phyloP scores from a whole-genome alignment of 2,797 vertebrate genomes.

The Podargus strigoides region DNA sequence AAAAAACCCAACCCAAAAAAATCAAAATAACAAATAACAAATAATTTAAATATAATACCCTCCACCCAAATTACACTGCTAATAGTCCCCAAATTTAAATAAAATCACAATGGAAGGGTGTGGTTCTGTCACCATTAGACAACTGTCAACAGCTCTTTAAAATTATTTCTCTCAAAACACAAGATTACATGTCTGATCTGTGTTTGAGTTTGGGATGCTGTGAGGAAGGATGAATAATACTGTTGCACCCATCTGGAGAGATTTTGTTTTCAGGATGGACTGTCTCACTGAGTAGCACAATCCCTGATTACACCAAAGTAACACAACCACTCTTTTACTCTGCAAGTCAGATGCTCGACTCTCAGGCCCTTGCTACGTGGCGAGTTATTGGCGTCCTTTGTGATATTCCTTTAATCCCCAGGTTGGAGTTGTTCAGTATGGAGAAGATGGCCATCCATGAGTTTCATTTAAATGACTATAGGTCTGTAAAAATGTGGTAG shows the following conservation, averaged over 20 bases:
- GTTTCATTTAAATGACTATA: too few relatives aligned
- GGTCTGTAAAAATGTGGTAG: too few relatives aligned
- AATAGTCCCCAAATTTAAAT: background rate
- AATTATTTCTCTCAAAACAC: background rate
- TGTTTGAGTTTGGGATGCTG: background rate
- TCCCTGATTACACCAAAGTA: background rate
- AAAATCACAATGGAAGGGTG: background rate
- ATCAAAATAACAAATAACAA: background rate
- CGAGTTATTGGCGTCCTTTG: too few relatives aligned
- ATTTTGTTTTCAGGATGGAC: background rate
- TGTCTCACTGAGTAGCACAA: rapidly evolving
- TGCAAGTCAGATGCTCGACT: too few relatives aligned
- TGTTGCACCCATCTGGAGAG: background rate
- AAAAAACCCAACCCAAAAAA: background rate
- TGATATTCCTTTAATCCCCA: too few relatives aligned
- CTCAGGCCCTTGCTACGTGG: too few relatives aligned
- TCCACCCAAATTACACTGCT: background rate
- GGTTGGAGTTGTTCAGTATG: too few relatives aligned
- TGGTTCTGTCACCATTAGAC: background rate
- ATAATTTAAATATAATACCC: background rate
- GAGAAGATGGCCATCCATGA: too few relatives aligned
- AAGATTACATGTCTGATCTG: background rate
- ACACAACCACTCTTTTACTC: background rate
- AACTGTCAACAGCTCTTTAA: background rate
- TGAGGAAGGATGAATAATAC: background rate